Evolutionary conservation across 2,888 invertebrate species (phyloP).

Genomic region (Drosophila colorata): DNA sequence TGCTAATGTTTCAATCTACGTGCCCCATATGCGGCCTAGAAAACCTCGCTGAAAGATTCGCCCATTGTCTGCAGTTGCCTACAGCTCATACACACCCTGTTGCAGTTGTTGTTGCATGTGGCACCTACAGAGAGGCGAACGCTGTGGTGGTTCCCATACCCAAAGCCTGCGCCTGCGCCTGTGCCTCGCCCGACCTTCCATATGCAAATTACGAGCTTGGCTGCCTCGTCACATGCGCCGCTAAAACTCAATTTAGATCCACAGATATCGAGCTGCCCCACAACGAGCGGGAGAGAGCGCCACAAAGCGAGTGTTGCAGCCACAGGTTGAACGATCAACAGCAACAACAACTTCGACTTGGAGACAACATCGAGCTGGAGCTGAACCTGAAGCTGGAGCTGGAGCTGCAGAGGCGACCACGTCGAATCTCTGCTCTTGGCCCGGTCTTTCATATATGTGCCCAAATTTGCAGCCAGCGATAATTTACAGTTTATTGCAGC

Average conservation of each 20-base stretch:
- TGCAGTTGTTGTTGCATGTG: slow-evolving; percentile 53
- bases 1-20: slow-evolving; percentile 85
- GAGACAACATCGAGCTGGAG: slow-evolving; percentile 30
- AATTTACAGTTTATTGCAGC: slow-evolving; percentile 48
- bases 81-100: slow-evolving; percentile 81
- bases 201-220: slow-evolving; percentile 81
- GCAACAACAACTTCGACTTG: slow-evolving; percentile 21
- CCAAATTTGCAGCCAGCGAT: slow-evolving; percentile 39
- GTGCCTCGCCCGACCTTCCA: slow-evolving; percentile 64
- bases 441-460: slow-evolving; percentile 33
- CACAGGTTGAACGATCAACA: slow-evolving; percentile 41
- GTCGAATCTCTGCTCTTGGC: slow-evolving; percentile 38
- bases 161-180: slow-evolving; percentile 6
- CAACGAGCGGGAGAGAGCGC: slow-evolving; percentile 43
- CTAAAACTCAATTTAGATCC: slow-evolving; percentile 81
- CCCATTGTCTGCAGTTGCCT: slow-evolving; percentile 74
- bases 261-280: slow-evolving; percentile 67
- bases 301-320: slow-evolving; percentile 19
- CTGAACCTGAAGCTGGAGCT: not conserved
- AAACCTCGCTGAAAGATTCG: slow-evolving; percentile 60
- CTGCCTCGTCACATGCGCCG: slow-evolving; percentile 76
- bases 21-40: slow-evolving; percentile 69
- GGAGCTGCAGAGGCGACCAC: slow-evolving; percentile 17
- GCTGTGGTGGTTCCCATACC: slow-evolving; percentile 81
- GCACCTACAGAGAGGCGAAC: slow-evolving; percentile 58